These are phyloP conservation scores for Pseudococcus longispinus DNA, from an alignment of 2,888 invertebrate genomes.

Conservation along the genomic window DNA sequence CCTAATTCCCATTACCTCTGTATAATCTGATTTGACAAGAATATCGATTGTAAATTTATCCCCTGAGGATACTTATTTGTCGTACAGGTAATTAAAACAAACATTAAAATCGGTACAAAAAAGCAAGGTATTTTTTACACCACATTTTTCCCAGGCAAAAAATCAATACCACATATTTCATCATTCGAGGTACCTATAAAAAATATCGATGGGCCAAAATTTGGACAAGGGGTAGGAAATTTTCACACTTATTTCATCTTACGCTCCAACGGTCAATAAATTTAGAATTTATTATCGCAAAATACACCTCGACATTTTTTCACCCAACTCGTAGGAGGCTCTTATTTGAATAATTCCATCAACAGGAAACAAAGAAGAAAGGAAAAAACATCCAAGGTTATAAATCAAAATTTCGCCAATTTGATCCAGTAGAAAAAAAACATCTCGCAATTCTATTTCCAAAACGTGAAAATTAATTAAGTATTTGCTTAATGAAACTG, in stretches of 20 bases:
- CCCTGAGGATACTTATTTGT: too few species aligned
- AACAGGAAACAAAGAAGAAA: neutral
- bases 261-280: neutral
- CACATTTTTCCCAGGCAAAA: too few species aligned
- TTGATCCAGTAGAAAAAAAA: neutral
- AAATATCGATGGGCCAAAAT: too few species aligned
- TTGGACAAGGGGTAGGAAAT: neutral
- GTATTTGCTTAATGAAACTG: neutral
- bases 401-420: neutral
- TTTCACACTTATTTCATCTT: neutral
- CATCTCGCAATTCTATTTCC: neutral
- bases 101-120: too few species aligned
- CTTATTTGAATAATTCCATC: neutral
- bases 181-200: too few species aligned
- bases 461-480: neutral
- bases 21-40: too few species aligned
- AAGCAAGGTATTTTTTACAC: too few species aligned
- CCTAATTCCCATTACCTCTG: too few species aligned
- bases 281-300: neutral
- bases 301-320: neutral
- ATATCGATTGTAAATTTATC: too few species aligned
- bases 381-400: neutral
- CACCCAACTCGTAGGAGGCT: neutral
- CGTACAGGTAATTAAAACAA: too few species aligned
- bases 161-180: too few species aligned